Evolutionary conservation across 1,140 invertebrate species (phyloP).

Genomic region (Bilobella aurantiaca): DNA sequence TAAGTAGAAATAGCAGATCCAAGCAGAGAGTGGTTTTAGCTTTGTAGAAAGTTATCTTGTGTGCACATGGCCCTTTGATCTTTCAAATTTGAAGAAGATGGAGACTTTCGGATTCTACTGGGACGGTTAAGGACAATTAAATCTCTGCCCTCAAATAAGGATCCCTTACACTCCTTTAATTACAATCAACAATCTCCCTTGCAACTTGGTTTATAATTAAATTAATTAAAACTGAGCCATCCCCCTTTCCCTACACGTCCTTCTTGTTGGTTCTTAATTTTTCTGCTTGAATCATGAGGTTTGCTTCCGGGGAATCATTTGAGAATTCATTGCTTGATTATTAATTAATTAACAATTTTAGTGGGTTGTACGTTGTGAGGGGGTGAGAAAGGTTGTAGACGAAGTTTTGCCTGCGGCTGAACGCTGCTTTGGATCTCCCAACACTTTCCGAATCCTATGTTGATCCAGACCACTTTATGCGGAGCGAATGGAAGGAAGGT

Average conservation of each 20-base stretch:
- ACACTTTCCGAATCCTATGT: background rate
- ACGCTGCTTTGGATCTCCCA: background rate
- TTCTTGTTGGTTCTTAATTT: background rate
- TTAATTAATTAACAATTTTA: background rate
- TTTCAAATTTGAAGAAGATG: background rate
- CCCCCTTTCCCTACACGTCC: background rate
- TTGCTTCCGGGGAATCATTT: background rate
- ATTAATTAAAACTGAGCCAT: background rate
- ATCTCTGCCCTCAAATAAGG: too few species aligned
- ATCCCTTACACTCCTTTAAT: too few species aligned
- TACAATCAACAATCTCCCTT: background rate
- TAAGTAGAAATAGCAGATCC: too few species aligned
- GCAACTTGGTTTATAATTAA: background rate
- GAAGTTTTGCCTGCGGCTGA: background rate
- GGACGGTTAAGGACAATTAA: too few species aligned
- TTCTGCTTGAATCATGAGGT: background rate
- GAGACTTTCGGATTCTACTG: background rate
- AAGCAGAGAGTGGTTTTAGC: background rate
- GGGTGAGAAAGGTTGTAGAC: background rate
- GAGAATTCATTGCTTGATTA: background rate
- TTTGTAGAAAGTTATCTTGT: background rate
- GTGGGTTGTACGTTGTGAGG: background rate
- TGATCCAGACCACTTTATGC: background rate
- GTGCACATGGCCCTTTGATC: background rate
- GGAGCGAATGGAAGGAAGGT: background rate